Evolutionary conservation across 2,888 invertebrate species (phyloP), one percentile per base, ranked within the genome.

Genomic region (Pheosia gnoma): DNA sequence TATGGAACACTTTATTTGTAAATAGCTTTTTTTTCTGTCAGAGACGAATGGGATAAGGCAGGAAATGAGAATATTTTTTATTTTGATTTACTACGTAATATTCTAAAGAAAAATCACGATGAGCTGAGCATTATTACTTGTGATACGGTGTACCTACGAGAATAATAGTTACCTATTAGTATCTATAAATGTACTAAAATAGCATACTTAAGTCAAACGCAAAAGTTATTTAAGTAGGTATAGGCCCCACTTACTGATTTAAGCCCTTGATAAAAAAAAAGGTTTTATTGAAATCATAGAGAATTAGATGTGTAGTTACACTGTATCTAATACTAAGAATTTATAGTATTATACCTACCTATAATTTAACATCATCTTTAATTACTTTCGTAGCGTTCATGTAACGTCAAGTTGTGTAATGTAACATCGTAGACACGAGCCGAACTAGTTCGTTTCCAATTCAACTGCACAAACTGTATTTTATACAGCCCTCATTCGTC

Each of bases 1-100:
- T 91, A 88, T 91, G 85, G 87, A 91, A 89, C 86, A 85, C 81
- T 84, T 80, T 85, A 85, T 84, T 84, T 77, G 77, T 86, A 86
- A 86, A 86, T 84, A 76, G 76, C 65, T 83, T 85, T 82, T 82
- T 83, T 83, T 81, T 78, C 77, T 76, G 68, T 80, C 63, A 58
- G 47, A 57, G 58, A 49, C 38, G 47, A 57, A 49, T 51, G 51
- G 25, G 8, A 10, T 51, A 51, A 3, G 25, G 8, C 7, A 25
- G 25, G 51, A 51, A 25, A 51, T 51, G n/a, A 25, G 25, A 6
- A 39, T 39, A 13, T 49, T 49, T 49, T 49, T 49, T 49, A 7
- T 13, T 4, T 49, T 4, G 8, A 13, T 3, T 9, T 5, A 1
- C 5, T 41, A 41, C 41, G 8, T 41, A 25, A 25, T 25, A 25